phyloP scores from a whole-genome alignment of 2,797 vertebrate species.

The Myotis pilosus region DNA sequence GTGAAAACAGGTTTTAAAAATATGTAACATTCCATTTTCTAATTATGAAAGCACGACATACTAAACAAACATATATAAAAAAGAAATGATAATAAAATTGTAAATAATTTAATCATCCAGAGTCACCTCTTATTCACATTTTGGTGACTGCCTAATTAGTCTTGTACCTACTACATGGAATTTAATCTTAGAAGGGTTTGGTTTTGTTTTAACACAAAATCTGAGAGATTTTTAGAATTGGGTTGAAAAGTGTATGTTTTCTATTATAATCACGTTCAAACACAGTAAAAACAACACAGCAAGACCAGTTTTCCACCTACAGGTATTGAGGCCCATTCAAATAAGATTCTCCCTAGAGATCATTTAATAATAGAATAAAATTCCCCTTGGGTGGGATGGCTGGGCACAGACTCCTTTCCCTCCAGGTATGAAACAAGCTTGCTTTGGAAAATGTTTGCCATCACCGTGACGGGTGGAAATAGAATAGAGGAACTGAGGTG shows the following conservation, averaged over 20 bases:
- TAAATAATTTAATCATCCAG: background rate
- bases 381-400: slow-evolving; percentile 21
- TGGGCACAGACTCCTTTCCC: slow-evolving; percentile 32
- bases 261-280: background rate
- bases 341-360: background rate
- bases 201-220: background rate
- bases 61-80: background rate
- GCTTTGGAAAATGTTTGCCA: slow-evolving; percentile 48
- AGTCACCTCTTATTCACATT: background rate
- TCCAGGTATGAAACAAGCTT: background rate
- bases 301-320: background rate
- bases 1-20: background rate
- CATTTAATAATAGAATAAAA: slow-evolving; percentile 43
- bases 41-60: background rate
- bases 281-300: background rate
- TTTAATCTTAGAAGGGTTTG: slow-evolving; percentile 8
- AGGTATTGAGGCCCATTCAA: background rate
- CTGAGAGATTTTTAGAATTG: background rate
- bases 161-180: background rate
- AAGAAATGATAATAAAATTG: background rate
- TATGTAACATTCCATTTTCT: background rate
- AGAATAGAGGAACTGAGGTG: background rate
- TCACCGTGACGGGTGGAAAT: background rate
- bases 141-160: background rate
- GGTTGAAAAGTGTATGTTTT: background rate